Percentiles rank a stretch among this genome's conserved stretches.
These are phyloP conservation scores for Balaeniceps rex DNA, from an alignment of 2,113 vertebrate genomes.

Conservation along the genomic window DNA sequence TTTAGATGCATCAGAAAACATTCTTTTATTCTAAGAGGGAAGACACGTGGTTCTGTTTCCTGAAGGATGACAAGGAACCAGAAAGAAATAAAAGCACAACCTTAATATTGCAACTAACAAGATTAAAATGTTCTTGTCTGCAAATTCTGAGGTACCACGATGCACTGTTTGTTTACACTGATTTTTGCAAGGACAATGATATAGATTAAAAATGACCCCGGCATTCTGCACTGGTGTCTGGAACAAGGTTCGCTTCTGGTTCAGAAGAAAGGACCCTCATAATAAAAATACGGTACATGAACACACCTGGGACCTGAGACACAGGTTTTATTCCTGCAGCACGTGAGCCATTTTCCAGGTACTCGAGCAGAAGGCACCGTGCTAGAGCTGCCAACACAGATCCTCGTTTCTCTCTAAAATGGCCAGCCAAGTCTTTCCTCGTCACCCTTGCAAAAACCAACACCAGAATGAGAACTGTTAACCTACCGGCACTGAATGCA, in stretches of 20 bases:
- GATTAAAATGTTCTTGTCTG: not conserved
- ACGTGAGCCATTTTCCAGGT: not conserved
- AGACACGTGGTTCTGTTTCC: fast-evolving
- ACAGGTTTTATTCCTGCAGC: not conserved
- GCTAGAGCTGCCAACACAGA: not conserved
- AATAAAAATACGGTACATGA: not conserved
- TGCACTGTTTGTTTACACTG: not conserved
- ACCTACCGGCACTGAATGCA: fast-evolving
- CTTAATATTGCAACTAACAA: not conserved
- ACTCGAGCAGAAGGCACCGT: not conserved
- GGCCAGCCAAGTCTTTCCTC: not conserved
- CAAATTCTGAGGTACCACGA: not conserved
- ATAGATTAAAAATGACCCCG: not conserved
- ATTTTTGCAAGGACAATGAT: not conserved
- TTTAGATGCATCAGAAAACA: not conserved
- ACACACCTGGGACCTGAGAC: not conserved
- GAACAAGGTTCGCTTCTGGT: not conserved
- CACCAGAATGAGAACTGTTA: not conserved
- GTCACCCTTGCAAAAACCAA: not conserved
- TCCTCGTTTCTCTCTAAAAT: not conserved
- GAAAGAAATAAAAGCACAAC: not conserved
- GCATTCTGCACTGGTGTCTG: not conserved
- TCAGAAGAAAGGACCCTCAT: not conserved
- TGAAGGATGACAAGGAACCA: not conserved
- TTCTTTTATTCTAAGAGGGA: not conserved